Percentiles rank a stretch among this genome's conserved stretches.
Conservation (phyloP, 2,888 invertebrate genomes). For the Hirtodrosophila histrioides region DNA sequence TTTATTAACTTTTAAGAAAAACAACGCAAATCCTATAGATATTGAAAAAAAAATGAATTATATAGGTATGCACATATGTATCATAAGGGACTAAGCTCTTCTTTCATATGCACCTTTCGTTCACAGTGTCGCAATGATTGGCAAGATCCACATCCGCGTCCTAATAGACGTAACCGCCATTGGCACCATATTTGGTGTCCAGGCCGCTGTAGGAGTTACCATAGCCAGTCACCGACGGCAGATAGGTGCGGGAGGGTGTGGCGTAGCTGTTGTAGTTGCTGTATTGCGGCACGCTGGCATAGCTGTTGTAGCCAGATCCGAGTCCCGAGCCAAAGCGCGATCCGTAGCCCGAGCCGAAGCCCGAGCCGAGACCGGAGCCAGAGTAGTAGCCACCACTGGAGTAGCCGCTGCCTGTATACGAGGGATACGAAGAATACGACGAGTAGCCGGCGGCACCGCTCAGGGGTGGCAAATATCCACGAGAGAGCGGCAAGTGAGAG, state of each 20-base stretch:
- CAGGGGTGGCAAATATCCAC: conserved; percentile 72
- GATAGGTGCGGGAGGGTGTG: conserved; percentile 57
- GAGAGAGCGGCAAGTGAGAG: conserved; percentile 70
- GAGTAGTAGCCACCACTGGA: conserved; percentile 36
- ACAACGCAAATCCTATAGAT: not conserved
- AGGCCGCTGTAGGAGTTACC: conserved; percentile 45
- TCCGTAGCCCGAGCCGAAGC: conserved; percentile 19
- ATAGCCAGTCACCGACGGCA: conserved; percentile 49
- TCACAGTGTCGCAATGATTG: not conserved
- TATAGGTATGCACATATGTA: conserved; percentile 5
- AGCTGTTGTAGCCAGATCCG: conserved; percentile 54
- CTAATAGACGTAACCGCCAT: conserved; percentile 80
- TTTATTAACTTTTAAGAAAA: conserved; percentile 15
- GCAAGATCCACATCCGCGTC: conserved; percentile 1
- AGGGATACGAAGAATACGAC: conserved; percentile 41
- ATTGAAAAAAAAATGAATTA: conserved; percentile 15
- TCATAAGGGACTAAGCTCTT: not conserved
- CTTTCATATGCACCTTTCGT: not conserved
- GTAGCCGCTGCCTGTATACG: conserved; percentile 38
- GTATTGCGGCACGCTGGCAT: conserved; percentile 58
- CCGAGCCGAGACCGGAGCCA: conserved; percentile 25
- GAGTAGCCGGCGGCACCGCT: conserved; percentile 47
- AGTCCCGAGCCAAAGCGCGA: conserved; percentile 9
- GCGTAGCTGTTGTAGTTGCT: conserved; percentile 51
- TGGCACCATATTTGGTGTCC: conserved; percentile 75